Conservation (phyloP, 2,797 vertebrate genomes). For the Rousettus madagascariensis region DNA sequence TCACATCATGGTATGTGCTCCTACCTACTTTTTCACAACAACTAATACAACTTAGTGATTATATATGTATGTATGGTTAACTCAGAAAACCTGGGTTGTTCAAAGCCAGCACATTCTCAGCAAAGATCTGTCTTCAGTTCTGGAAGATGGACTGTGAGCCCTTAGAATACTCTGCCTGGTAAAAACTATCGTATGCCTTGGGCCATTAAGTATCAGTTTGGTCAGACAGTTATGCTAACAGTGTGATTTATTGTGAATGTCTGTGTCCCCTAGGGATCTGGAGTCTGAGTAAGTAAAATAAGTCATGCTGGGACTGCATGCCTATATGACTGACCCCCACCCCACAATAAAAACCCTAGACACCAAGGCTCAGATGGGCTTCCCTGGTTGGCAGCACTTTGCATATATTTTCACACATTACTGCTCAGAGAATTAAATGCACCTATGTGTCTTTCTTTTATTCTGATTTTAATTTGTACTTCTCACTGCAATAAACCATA, state of each 20-base stretch:
- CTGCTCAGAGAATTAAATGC: not conserved
- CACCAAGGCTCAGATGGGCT: not conserved
- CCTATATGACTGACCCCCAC: not conserved
- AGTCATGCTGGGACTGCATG: not conserved
- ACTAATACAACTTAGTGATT: not conserved
- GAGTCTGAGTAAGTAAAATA: not conserved
- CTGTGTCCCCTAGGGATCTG: not conserved
- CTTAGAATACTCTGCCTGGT: not conserved
- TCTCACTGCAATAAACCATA: not conserved
- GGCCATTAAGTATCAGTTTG: not conserved
- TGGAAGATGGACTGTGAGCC: not conserved
- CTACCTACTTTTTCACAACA: not conserved
- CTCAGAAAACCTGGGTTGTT: not conserved
- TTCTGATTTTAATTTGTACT: constrained; percentile 22
- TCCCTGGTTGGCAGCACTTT: not conserved
- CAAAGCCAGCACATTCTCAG: not conserved
- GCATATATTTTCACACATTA: not conserved
- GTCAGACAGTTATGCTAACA: not conserved
- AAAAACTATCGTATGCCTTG: not conserved
- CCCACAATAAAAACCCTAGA: not conserved
- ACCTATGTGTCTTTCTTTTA: not conserved
- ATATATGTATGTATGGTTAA: not conserved
- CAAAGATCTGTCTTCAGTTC: not conserved
- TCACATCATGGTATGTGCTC: not conserved
- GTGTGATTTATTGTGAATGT: not conserved